phyloP scores from a whole-genome alignment of 2,797 vertebrate genomes.

The Pempheris klunzingeri region DNA sequence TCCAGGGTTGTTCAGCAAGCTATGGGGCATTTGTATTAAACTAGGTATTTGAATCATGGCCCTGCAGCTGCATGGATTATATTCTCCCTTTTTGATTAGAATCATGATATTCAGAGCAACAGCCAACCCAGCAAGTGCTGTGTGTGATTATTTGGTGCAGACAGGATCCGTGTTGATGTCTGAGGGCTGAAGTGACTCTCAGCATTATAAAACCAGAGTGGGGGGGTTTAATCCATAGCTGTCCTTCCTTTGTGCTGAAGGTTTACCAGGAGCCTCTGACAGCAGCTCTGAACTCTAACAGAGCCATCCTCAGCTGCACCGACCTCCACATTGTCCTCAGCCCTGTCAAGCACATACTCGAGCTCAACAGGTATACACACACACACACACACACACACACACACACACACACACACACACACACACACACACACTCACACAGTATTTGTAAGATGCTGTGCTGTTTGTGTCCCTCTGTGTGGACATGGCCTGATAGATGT shows the following conservation, averaged over 20 bases:
- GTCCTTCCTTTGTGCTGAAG: conserved; percentile 31
- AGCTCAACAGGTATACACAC: conserved; percentile 82
- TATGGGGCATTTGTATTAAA: neutral
- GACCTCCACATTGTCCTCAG: conserved; percentile 86
- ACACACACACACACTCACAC: neutral
- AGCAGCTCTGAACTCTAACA: conserved; percentile 88
- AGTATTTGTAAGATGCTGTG: neutral
- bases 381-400: neutral
- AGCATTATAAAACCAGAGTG: neutral
- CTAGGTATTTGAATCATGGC: neutral
- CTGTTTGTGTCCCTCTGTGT: neutral
- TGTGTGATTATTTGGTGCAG: neutral
- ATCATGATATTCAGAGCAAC: neutral
- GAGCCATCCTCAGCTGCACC: conserved; percentile 85
- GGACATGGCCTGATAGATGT: neutral
- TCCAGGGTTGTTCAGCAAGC: neutral
- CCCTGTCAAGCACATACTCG: conserved; percentile 81
- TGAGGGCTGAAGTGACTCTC: neutral
- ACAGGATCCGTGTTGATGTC: neutral
- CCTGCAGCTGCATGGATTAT: neutral
- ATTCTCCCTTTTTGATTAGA: neutral
- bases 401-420: neutral
- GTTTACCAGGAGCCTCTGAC: conserved; percentile 85
- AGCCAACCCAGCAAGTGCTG: neutral
- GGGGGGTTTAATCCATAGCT: neutral